phyloP scores from a whole-genome alignment of 2,888 invertebrate species.

The Tenthredo scrophulariae region DNA sequence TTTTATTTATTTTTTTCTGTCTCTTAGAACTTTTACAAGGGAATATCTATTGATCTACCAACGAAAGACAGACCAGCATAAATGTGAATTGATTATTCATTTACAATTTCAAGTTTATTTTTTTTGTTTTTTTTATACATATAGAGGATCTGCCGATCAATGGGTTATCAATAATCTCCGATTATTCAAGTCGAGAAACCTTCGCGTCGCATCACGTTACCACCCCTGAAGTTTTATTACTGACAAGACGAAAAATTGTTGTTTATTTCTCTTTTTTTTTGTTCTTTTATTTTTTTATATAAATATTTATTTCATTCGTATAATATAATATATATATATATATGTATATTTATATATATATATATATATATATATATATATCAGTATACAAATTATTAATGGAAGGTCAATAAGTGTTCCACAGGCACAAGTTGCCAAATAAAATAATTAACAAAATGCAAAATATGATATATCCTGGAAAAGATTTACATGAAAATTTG shows the following conservation, averaged over 20 bases:
- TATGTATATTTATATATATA: slow-evolving; percentile 54
- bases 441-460: slow-evolving; percentile 66
- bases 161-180: slow-evolving; percentile 20
- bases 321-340: slow-evolving; percentile 57
- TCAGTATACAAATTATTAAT: slow-evolving; percentile 64
- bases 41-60: slow-evolving; percentile 19
- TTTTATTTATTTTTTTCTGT: neutral
- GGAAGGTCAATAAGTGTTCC: slow-evolving; percentile 75
- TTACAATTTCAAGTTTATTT: neutral
- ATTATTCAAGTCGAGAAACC: slow-evolving; percentile 53
- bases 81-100: neutral
- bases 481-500: slow-evolving; percentile 55
- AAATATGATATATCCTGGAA: slow-evolving; percentile 66
- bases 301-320: slow-evolving; percentile 64
- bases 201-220: slow-evolving; percentile 74
- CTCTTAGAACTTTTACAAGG: neutral
- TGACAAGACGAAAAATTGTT: slow-evolving; percentile 57
- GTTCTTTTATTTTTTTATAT: slow-evolving; percentile 60
- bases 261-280: slow-evolving; percentile 42
- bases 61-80: slow-evolving; percentile 22
- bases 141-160: slow-evolving; percentile 41
- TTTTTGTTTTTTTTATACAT: neutral
- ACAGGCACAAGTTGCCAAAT: slow-evolving; percentile 78
- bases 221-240: slow-evolving; percentile 69
- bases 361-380: slow-evolving; percentile 62